A percentile compares a stretch with the other conserved stretches of the same genome.
Conservation (phyloP, 2,113 vertebrate genomes). For the Gila orcuttii region DNA sequence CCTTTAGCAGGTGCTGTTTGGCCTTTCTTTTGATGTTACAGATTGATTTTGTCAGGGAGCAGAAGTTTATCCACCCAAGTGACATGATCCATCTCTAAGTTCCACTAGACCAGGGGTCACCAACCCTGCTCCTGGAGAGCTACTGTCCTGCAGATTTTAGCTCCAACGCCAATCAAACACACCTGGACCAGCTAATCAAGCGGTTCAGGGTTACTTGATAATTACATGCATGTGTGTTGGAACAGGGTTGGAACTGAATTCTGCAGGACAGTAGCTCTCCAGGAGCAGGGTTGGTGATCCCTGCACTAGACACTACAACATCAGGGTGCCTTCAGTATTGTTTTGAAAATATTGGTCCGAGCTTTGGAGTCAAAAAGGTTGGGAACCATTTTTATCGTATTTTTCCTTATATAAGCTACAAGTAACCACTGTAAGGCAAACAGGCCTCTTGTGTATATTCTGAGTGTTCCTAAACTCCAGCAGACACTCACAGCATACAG, state of each 20-base stretch:
- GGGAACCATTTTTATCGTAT: background rate
- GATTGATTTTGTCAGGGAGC: background rate
- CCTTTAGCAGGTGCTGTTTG: conserved; percentile 4
- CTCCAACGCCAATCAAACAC: too few species aligned
- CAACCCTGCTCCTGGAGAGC: too few species aligned
- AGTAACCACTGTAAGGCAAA: conserved; percentile 17
- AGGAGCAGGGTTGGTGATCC: too few species aligned
- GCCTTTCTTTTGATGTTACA: conserved; percentile 1
- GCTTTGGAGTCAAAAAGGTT: background rate
- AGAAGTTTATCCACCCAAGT: background rate
- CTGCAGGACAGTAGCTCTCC: too few species aligned
- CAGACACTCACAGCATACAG: background rate
- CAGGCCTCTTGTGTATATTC: conserved; percentile 3
- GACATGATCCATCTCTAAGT: background rate
- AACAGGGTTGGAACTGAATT: too few species aligned
- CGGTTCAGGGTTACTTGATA: too few species aligned
- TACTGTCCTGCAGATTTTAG: too few species aligned
- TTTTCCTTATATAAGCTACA: background rate
- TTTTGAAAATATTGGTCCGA: background rate
- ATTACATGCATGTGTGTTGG: too few species aligned
- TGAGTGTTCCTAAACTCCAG: conserved; percentile 3
- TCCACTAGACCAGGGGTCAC: too few species aligned
- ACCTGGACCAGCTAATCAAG: too few species aligned
- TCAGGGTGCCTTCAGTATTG: background rate
- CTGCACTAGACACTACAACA: background rate